A percentile compares a stretch with the other conserved stretches of the same genome.
These are phyloP conservation scores for Oenanthe melanoleuca DNA, from an alignment of 2,113 vertebrate species.

Conservation along the genomic window DNA sequence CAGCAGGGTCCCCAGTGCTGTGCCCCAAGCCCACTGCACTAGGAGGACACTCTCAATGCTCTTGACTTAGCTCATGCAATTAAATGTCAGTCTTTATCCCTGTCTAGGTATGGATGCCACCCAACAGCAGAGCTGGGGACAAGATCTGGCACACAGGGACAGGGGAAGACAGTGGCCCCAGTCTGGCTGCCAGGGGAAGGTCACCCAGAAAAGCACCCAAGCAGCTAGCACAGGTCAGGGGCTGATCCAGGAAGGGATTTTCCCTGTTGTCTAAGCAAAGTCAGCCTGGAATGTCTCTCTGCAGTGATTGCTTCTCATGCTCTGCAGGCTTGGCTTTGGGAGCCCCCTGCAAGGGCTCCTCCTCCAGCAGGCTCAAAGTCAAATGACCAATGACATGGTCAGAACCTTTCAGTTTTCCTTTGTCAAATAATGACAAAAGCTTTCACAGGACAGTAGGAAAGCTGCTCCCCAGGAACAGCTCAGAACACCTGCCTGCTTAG, in stretches of 20 bases:
- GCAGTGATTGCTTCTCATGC: accelerated
- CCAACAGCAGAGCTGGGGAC: neutral
- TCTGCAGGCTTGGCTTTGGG: neutral
- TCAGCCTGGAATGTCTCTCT: neutral
- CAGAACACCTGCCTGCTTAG: neutral
- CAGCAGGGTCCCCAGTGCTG: neutral
- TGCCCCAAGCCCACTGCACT: neutral
- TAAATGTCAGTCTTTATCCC: neutral
- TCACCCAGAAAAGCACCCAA: neutral
- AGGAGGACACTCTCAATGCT: neutral
- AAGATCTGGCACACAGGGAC: neutral
- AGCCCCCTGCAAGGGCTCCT: neutral
- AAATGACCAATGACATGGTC: accelerated
- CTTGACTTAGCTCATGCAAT: neutral
- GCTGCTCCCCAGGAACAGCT: neutral
- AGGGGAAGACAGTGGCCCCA: neutral
- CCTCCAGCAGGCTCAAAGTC: neutral
- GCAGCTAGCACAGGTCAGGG: neutral
- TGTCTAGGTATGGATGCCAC: neutral
- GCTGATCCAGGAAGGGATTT: neutral
- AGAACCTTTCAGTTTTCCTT: neutral
- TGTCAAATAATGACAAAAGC: neutral
- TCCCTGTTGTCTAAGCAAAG: neutral
- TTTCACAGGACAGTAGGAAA: neutral
- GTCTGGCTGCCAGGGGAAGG: neutral